phyloP scores from a whole-genome alignment of 2,888 invertebrate genomes.

The Lamproptera curius region DNA sequence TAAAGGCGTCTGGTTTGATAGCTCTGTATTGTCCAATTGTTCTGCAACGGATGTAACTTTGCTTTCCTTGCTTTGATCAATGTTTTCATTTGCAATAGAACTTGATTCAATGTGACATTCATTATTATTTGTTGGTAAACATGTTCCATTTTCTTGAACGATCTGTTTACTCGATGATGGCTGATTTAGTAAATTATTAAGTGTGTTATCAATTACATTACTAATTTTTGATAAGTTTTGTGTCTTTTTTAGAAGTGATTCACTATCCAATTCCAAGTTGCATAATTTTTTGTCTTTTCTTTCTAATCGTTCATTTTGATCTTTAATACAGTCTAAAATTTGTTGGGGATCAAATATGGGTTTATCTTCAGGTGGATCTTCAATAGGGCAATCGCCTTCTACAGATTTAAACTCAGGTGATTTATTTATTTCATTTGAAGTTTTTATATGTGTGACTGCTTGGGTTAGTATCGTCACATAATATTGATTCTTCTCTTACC shows the following conservation, averaged over 20 bases:
- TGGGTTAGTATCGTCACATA: slow-evolving; percentile 8
- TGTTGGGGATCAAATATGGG: slow-evolving; percentile 35
- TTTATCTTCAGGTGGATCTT: slow-evolving; percentile 17
- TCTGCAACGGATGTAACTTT: not conserved
- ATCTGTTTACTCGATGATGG: slow-evolving; percentile 31
- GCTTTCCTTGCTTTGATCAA: not conserved
- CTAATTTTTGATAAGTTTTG: slow-evolving; percentile 33
- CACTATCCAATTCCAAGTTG: slow-evolving; percentile 37
- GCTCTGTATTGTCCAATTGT: not conserved
- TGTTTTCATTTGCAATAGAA: not conserved
- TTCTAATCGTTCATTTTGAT: slow-evolving; percentile 41
- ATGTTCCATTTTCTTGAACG: slow-evolving; percentile 1
- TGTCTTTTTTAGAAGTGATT: slow-evolving; percentile 34
- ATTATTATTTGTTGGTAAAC: not conserved
- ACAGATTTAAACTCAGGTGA: no score
- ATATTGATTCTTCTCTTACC: slow-evolving; percentile 23
- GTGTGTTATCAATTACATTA: slow-evolving; percentile 35
- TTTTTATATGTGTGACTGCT: not conserved
- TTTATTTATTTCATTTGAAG: slow-evolving; percentile 6
- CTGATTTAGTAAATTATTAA: slow-evolving; percentile 39
- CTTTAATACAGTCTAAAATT: slow-evolving; percentile 42
- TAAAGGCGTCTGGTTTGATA: not conserved
- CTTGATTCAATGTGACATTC: not conserved
- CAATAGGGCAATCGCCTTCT: no score
- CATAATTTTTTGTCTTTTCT: slow-evolving; percentile 42